phyloP scores from a whole-genome alignment of 2,797 vertebrate species.

The Loris lydekkerianus region DNA sequence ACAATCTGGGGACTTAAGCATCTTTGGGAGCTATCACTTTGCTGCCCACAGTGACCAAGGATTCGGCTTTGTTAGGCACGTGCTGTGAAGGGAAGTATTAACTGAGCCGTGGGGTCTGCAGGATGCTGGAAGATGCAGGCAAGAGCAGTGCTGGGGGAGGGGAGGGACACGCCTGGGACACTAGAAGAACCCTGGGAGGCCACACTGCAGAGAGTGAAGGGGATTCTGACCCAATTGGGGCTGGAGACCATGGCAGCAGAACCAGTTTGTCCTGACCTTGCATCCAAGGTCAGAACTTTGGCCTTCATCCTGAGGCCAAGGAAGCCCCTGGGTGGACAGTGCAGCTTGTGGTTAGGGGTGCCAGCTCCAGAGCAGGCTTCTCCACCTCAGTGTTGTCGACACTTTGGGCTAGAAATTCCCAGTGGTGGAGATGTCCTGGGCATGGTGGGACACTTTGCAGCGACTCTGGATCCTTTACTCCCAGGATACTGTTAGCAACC shows the following conservation, averaged over 20 bases:
- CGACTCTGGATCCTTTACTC: background rate
- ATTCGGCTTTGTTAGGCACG: accelerated
- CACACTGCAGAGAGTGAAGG: accelerated
- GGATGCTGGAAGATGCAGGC: background rate
- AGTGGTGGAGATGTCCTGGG: background rate
- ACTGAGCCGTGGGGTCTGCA: accelerated
- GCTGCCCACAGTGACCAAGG: background rate
- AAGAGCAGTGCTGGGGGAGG: background rate
- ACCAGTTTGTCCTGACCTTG: background rate
- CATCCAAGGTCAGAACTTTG: background rate
- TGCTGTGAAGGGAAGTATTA: background rate
- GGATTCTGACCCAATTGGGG: accelerated
- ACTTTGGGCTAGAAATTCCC: too few species aligned
- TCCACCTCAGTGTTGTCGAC: accelerated
- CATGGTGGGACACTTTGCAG: background rate
- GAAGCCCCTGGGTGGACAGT: background rate
- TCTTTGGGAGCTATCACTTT: background rate
- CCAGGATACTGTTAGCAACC: background rate
- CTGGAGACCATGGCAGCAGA: background rate
- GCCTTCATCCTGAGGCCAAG: background rate
- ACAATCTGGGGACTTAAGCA: background rate
- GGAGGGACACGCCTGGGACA: background rate
- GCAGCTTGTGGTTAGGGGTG: accelerated
- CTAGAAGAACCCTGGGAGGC: background rate
- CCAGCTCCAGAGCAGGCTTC: background rate